Base-by-base conservation (phyloP, 2,888 invertebrate species). In the Hyposoter didymator region DNA sequence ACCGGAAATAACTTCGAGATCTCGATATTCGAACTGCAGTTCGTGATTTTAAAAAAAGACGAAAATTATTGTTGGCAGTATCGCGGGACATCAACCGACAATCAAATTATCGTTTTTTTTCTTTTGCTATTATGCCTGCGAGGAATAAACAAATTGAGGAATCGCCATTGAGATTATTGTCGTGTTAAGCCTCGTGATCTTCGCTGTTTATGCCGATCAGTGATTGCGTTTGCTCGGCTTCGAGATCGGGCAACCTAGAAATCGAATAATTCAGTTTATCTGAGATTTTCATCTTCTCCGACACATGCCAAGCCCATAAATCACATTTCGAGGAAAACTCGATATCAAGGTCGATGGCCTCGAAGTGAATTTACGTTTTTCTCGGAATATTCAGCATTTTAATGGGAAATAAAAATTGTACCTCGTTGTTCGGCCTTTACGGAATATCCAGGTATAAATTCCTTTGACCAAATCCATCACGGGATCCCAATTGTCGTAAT, bases 401-500 rank as follows among this genome's bases (percentile, higher is more conserved):
- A 28, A 28, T 35, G 35, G 7, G 35, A 35, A 35, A 35, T 35
- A 4, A 2, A 35, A 6, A 35, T 19, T 12, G 91, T 94, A 95
- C 95, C 95, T 95, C 88, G 94, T 91, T 59, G 92, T 92, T 92
- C 95, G 94, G 84, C 94, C 94, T 90, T 94, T 94, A 84, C 94
- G 94, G 90, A 94, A 95, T 80, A 94, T 90, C 90, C 94, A 94
- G 76, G 94, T 90, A 88, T 95, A 95, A 91, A 95, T 93, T 91
- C 94, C 95, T 89, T 95, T 95, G 82, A 95, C 92, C 84, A 95
- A 90, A 89, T 95, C 95, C 93, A 96, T 94, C 22, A 97, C 95
- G 52, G 98, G 98, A 95, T 98, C 98, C 95, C 97, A 97, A 92
- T 97, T 97, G 92, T 98, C 97, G 91, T 96, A 97, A 93, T 97